These are phyloP conservation scores for Rhopilema esculentum DNA, from an alignment of 30 jellyfish, hydroid and myxozoan species.

Conservation along the genomic window DNA sequence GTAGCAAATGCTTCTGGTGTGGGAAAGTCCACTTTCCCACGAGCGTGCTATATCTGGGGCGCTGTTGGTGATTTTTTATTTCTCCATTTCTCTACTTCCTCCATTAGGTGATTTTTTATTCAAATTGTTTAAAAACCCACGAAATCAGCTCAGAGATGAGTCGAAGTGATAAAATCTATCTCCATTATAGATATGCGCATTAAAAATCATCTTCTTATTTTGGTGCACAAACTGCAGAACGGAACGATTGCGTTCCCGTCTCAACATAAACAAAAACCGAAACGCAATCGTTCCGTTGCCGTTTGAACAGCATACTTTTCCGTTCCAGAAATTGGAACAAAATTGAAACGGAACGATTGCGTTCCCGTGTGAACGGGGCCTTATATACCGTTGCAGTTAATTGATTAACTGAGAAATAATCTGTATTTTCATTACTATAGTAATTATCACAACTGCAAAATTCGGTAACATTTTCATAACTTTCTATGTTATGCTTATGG, in stretches of 20 bases:
- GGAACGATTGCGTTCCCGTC: constrained; percentile 39
- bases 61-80: too few relatives aligned
- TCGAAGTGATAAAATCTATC: not conserved
- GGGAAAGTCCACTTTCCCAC: too few relatives aligned
- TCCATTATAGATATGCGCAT: not conserved
- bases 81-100: too few relatives aligned
- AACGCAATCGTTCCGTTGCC: constrained; percentile 40
- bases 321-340: constrained; percentile 11
- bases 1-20: too few relatives aligned
- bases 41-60: not conserved
- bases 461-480: too few relatives aligned
- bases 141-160: not conserved
- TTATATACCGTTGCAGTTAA: too few relatives aligned
- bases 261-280: not conserved
- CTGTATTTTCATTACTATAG: too few relatives aligned
- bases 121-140: too few relatives aligned
- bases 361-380: constrained; percentile 34
- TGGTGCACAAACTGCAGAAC: constrained; percentile 18
- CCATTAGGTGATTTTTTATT: not conserved
- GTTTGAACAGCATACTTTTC: constrained; percentile 10
- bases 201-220: not conserved
- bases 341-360: constrained; percentile 4
- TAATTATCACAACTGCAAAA: too few relatives aligned
- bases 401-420: too few relatives aligned
- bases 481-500: too few relatives aligned